Percentiles rank a stretch among this genome's conserved stretches.
phyloP scores from a whole-genome alignment of 2,797 vertebrate genomes.

The Arctocebus calabarensis region DNA sequence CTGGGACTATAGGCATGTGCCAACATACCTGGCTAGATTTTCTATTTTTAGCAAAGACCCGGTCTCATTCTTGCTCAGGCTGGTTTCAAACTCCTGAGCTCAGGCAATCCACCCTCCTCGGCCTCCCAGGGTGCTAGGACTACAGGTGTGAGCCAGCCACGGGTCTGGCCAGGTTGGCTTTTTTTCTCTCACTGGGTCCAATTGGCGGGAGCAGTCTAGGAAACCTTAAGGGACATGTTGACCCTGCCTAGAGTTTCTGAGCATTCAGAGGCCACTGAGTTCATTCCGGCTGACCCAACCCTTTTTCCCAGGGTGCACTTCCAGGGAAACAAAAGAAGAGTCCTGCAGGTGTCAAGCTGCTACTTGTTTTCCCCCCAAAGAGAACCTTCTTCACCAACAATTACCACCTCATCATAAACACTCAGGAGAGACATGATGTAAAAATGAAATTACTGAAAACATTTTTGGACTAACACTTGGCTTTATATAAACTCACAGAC shows the following conservation, averaged over 20 bases:
- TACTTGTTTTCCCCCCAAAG: conserved; percentile 82
- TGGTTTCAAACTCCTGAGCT: too few relatives aligned
- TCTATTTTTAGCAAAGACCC: too few relatives aligned
- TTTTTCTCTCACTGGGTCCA: not conserved
- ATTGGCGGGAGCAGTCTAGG: not conserved
- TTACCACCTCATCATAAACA: conserved; percentile 87
- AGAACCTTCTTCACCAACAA: conserved; percentile 83
- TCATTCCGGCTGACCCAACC: conserved; percentile 52
- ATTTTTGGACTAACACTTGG: conserved; percentile 89
- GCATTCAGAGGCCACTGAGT: conserved; percentile 59
- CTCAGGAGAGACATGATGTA: conserved; percentile 90
- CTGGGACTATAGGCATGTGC: too few relatives aligned
- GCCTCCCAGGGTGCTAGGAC: too few relatives aligned
- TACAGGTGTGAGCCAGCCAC: too few relatives aligned
- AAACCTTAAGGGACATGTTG: not conserved
- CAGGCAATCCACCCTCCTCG: too few relatives aligned
- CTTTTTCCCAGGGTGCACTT: conserved; percentile 77
- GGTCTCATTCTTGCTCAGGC: too few relatives aligned
- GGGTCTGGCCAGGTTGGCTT: not conserved
- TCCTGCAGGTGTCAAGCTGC: conserved; percentile 82
- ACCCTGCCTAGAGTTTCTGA: conserved; percentile 39
- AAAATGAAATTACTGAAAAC: conserved; percentile 90
- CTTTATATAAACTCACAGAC: conserved; percentile 93
- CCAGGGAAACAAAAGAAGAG: conserved; percentile 78
- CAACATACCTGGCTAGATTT: too few relatives aligned